Conservation (phyloP, 2,888 invertebrate species). For the Ptycholaimellus sp. region DNA sequence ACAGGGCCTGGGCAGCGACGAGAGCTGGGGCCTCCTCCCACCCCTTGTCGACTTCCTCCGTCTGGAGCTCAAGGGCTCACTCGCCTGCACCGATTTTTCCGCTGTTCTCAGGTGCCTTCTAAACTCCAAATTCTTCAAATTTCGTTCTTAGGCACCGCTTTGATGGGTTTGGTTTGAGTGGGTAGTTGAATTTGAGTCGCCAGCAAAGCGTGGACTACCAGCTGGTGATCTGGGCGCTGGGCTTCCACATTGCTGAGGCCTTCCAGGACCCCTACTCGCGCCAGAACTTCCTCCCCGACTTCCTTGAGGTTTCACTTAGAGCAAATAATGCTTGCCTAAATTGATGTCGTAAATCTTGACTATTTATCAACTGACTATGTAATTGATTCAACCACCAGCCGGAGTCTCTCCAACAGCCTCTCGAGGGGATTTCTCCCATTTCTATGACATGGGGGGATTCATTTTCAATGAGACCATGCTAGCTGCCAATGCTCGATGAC, state of each 20-base stretch:
- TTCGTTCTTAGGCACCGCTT: background rate
- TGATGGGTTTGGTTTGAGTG: background rate
- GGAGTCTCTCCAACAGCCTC: too few relatives aligned
- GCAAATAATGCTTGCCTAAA: too few relatives aligned
- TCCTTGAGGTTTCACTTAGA: conserved; percentile 30
- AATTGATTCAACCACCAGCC: too few relatives aligned
- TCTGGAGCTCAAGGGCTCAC: background rate
- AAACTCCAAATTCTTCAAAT: too few relatives aligned
- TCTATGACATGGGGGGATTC: too few relatives aligned
- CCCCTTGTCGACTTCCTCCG: conserved; percentile 27
- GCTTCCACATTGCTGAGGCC: conserved; percentile 47
- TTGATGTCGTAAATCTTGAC: too few relatives aligned
- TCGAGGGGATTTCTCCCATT: too few relatives aligned
- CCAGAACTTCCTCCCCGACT: conserved; percentile 29
- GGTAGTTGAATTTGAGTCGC: conserved; percentile 1
- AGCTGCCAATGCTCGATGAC: too few relatives aligned
- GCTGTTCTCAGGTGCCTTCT: background rate
- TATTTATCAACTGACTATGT: too few relatives aligned
- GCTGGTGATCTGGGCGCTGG: conserved; percentile 46
- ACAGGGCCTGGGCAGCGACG: conserved; percentile 31
- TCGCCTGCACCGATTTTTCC: background rate
- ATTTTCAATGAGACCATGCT: too few relatives aligned
- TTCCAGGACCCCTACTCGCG: conserved; percentile 38
- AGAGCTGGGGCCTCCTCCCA: conserved; percentile 23
- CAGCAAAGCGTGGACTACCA: conserved; percentile 39